A percentile compares a stretch with the other conserved stretches of the same genome.
Evolutionary conservation across 2,797 vertebrate species (phyloP).

Genomic region (Gymnodraco acuticeps): DNA sequence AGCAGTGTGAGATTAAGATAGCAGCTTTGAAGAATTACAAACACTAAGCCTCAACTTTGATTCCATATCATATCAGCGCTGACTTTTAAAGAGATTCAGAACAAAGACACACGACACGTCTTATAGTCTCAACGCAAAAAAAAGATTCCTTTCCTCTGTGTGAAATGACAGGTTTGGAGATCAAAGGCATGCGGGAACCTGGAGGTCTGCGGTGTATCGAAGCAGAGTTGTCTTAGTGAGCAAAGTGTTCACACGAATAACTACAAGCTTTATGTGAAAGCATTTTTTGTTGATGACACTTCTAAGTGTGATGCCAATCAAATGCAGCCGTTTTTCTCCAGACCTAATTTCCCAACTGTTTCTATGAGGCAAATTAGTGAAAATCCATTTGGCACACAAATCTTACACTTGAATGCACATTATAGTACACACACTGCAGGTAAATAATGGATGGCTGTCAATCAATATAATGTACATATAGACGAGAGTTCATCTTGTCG

Average conservation of each 20-base stretch:
- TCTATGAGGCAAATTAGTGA: conserved; percentile 33
- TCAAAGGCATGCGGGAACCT: conserved; percentile 70
- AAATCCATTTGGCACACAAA: conserved; percentile 7
- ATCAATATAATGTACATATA: neutral
- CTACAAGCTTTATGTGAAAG: conserved; percentile 42
- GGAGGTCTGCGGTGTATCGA: conserved; percentile 61
- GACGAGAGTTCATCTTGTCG: neutral
- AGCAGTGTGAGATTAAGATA: conserved; percentile 75
- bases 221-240: conserved; percentile 36
- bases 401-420: conserved; percentile 1
- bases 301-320: conserved; percentile 54
- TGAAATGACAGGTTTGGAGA: conserved; percentile 66
- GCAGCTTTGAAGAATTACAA: conserved; percentile 81
- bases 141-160: conserved; percentile 61
- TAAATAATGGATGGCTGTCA: neutral
- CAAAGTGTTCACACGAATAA: conserved; percentile 60
- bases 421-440: neutral
- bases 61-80: conserved; percentile 75
- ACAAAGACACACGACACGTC: conserved; percentile 73
- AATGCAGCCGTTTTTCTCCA: conserved; percentile 34
- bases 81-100: conserved; percentile 78
- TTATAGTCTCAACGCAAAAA: conserved; percentile 68
- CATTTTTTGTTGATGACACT: conserved; percentile 37
- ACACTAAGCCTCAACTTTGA: conserved; percentile 79
- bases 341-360: conserved; percentile 38